Conservation (phyloP, 2,113 vertebrate genomes). For the Dicerorhinus sumatrensis region DNA sequence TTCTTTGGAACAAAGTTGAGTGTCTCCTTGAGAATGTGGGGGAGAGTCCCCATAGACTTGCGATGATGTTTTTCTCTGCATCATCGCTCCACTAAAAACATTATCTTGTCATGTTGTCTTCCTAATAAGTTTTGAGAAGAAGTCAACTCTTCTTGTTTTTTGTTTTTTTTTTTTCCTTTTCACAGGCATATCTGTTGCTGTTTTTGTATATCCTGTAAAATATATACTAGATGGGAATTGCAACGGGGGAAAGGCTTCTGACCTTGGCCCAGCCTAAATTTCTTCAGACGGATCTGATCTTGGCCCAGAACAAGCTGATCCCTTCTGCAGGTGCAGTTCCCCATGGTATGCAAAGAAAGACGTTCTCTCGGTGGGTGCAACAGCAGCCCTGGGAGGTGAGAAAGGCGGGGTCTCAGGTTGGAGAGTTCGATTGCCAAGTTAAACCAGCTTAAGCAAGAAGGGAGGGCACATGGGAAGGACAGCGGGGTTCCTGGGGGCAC, state of each 20-base stretch:
- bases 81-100: rapidly evolving
- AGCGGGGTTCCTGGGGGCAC: rapidly evolving
- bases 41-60: neutral
- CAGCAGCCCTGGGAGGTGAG: rapidly evolving
- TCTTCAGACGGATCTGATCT: rapidly evolving
- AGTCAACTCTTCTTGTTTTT: rapidly evolving
- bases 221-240: rapidly evolving
- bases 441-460: neutral
- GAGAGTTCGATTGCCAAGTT: neutral
- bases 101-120: rapidly evolving
- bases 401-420: neutral
- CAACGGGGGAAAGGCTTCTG: neutral
- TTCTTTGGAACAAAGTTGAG: neutral
- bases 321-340: rapidly evolving
- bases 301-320: rapidly evolving
- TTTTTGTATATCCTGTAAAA: neutral
- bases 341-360: rapidly evolving
- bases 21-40: neutral
- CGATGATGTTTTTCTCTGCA: rapidly evolving
- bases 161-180: rapidly evolving
- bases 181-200: neutral
- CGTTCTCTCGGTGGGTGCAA: rapidly evolving
- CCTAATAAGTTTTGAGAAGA: neutral
- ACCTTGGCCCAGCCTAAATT: rapidly evolving
- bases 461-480: rapidly evolving